Percentiles rank a stretch among this genome's conserved stretches.
Evolutionary conservation across 2,888 invertebrate species (phyloP).

Genomic region (Boloria euphrosyne): DNA sequence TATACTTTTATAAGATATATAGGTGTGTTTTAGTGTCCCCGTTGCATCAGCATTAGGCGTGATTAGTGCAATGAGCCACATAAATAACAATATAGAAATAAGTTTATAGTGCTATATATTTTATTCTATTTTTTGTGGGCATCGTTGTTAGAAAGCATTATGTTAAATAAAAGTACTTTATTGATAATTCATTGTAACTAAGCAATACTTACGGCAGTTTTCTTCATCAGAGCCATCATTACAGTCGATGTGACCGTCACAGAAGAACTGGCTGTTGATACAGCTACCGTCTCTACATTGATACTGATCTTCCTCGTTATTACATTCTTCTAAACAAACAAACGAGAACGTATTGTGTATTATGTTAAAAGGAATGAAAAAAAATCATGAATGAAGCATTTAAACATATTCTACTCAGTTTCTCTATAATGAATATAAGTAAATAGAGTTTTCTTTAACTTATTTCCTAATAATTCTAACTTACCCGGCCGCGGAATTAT

Average conservation of each 20-base stretch:
- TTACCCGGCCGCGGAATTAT: conserved; percentile 52
- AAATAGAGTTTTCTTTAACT: background rate
- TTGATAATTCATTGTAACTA: background rate
- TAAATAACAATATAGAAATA: conserved; percentile 15
- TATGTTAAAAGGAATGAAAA: background rate
- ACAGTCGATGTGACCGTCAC: conserved; percentile 84
- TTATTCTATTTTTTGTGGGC: conserved; percentile 11
- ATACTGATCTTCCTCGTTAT: conserved; percentile 50
- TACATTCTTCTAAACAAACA: conserved; percentile 51
- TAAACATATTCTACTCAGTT: background rate
- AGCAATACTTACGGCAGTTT: conserved; percentile 72
- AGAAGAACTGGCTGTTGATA: conserved; percentile 81
- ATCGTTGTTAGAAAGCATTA: conserved; percentile 11
- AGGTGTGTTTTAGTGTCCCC: conserved; percentile 27
- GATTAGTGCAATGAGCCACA: conserved; percentile 33
- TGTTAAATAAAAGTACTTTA: background rate
- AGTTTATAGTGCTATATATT: conserved; percentile 11
- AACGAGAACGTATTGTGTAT: background rate
- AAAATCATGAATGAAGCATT: too few species aligned
- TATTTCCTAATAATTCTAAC: conserved; percentile 27
- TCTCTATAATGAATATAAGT: background rate
- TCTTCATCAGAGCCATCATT: conserved; percentile 84
- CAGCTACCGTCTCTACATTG: conserved; percentile 81
- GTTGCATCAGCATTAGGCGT: conserved; percentile 29
- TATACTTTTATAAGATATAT: conserved; percentile 11